Evolutionary conservation across 2,797 vertebrate genomes (phyloP).

Genomic region (Cirrhinus mrigala): DNA sequence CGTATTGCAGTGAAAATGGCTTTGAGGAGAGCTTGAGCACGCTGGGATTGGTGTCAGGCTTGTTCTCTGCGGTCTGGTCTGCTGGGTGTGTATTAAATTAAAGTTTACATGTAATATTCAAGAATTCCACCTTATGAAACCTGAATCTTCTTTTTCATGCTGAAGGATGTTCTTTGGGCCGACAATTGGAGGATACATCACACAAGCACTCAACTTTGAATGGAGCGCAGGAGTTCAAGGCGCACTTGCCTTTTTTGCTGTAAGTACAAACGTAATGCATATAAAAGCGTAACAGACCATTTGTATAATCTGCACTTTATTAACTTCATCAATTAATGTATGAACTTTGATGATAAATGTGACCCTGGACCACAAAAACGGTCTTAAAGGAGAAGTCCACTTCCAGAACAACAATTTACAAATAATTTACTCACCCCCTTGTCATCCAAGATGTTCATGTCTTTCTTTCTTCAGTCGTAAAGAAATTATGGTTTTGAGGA

Average conservation of each 20-base stretch:
- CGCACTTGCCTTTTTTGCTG: slow-evolving; percentile 69
- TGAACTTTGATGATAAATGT: neutral
- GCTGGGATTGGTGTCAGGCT: slow-evolving; percentile 91
- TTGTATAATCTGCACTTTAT: neutral
- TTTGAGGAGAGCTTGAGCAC: slow-evolving; percentile 92
- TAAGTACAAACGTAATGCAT: slow-evolving; percentile 65
- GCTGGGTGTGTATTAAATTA: slow-evolving; percentile 82
- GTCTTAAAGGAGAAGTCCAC: no score
- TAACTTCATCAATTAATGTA: neutral
- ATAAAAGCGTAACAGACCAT: neutral
- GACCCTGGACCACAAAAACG: no score
- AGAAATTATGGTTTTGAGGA: no score
- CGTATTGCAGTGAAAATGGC: slow-evolving; percentile 82
- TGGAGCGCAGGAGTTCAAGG: slow-evolving; percentile 79
- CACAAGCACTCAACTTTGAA: slow-evolving; percentile 77
- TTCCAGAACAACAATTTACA: no score
- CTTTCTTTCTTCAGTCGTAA: no score
- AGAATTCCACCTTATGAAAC: neutral
- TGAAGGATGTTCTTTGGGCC: slow-evolving; percentile 82
- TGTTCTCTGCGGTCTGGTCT: slow-evolving; percentile 89
- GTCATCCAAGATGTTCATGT: no score
- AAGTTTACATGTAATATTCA: slow-evolving; percentile 2
- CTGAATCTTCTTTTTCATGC: slow-evolving; percentile 13
- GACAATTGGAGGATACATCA: slow-evolving; percentile 75
- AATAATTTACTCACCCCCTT: no score